Evolutionary conservation across 1,140 invertebrate genomes (phyloP).

Genomic region (Neuroterus valhalla): DNA sequence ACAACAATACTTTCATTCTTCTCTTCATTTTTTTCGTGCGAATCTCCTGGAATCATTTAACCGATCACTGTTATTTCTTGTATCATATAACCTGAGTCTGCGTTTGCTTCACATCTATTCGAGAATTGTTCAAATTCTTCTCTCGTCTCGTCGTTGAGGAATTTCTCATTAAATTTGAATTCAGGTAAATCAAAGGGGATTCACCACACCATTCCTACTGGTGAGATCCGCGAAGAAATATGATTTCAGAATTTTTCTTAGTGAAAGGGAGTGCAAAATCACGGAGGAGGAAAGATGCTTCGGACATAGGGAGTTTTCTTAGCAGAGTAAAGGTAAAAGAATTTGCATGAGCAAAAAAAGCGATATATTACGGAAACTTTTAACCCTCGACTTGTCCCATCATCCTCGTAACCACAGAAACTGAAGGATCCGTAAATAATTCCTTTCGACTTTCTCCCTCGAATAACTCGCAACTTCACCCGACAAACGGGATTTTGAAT

Average conservation of each 20-base stretch:
- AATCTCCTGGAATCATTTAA: too few species aligned
- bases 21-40: too few species aligned
- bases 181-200: slow-evolving; percentile 58
- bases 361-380: slow-evolving; percentile 66
- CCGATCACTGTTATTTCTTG: too few species aligned
- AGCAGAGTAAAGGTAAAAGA: slow-evolving; percentile 62
- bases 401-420: slow-evolving; percentile 37
- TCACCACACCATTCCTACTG: neutral
- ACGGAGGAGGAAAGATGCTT: slow-evolving; percentile 35
- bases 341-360: slow-evolving; percentile 67
- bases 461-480: neutral
- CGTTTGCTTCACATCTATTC: too few species aligned
- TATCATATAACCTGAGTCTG: too few species aligned
- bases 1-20: too few species aligned
- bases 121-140: too few species aligned
- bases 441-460: slow-evolving; percentile 57
- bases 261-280: neutral
- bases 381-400: slow-evolving; percentile 48
- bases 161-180: slow-evolving; percentile 63
- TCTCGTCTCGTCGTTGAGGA: too few species aligned
- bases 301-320: slow-evolving; percentile 60
- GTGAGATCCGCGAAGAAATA: slow-evolving; percentile 51
- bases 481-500: neutral
- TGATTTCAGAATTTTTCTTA: slow-evolving; percentile 44
- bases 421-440: slow-evolving; percentile 62